phyloP scores from a whole-genome alignment of 2,797 vertebrate genomes.

The Ceryle rudis region DNA sequence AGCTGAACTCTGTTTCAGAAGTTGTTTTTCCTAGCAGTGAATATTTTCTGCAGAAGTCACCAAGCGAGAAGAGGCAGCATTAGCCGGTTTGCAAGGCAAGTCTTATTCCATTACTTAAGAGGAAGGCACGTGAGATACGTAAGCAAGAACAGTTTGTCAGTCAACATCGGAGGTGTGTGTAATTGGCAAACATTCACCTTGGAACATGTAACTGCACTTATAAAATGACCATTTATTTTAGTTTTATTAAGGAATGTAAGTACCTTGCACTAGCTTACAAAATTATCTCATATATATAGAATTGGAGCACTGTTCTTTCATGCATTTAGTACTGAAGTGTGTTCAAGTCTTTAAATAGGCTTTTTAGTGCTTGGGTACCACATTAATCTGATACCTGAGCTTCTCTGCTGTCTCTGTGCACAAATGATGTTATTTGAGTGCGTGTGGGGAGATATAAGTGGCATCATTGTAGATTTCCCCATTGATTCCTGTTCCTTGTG shows the following conservation, averaged over 20 bases:
- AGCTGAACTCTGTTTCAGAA: not conserved
- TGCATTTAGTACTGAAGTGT: not conserved
- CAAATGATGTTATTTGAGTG: not conserved
- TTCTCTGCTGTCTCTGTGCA: not conserved
- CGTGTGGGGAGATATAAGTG: constrained; percentile 9
- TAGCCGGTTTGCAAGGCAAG: constrained; percentile 30
- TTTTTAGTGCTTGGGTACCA: not conserved
- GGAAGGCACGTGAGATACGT: constrained; percentile 59
- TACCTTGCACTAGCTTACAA: constrained; percentile 4
- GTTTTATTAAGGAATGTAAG: constrained; percentile 51
- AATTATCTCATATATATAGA: not conserved
- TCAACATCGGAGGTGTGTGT: constrained; percentile 57
- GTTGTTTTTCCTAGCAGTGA: constrained; percentile 33
- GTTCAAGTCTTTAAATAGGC: constrained; percentile 10
- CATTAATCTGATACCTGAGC: not conserved
- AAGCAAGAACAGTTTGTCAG: constrained; percentile 66
- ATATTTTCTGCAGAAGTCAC: constrained; percentile 51
- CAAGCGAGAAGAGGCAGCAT: not conserved
- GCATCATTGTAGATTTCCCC: not conserved
- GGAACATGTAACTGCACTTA: constrained; percentile 64
- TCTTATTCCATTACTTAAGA: constrained; percentile 67
- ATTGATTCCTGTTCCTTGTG: not conserved
- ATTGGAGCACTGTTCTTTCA: not conserved
- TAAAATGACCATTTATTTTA: constrained; percentile 60
- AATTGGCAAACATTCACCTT: constrained; percentile 59